phyloP scores from a whole-genome alignment of 2,113 vertebrate genomes.

The Strix aluco region DNA sequence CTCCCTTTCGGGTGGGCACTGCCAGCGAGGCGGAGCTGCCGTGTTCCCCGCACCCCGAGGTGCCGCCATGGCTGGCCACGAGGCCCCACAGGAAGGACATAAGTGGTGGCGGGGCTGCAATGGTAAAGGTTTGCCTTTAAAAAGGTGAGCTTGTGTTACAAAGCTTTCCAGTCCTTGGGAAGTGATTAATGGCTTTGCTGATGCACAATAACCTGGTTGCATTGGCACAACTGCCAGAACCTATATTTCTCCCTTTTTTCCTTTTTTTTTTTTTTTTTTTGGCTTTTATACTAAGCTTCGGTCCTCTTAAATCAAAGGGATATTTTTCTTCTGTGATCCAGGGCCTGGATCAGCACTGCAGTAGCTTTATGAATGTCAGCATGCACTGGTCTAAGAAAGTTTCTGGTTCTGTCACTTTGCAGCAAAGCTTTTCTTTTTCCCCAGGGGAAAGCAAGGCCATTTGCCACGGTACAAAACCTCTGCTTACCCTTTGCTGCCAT shows the following conservation, averaged over 20 bases:
- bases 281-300: neutral
- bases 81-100: neutral
- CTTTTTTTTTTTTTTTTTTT: neutral
- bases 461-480: neutral
- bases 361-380: neutral
- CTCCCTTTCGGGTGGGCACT: too few species aligned
- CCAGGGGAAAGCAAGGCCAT: neutral
- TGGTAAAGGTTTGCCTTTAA: neutral
- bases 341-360: neutral
- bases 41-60: accelerated
- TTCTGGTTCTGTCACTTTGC: neutral
- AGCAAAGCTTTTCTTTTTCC: neutral
- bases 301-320: neutral
- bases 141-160: neutral
- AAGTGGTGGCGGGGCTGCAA: neutral
- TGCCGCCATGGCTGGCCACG: accelerated
- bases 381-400: neutral
- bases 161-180: neutral
- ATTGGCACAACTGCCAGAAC: neutral
- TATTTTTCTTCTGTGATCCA: neutral
- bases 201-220: neutral
- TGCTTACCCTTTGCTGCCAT: neutral
- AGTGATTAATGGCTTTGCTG: neutral
- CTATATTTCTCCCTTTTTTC: neutral
- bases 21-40: accelerated